Evolutionary conservation across 2,113 vertebrate genomes (phyloP), one percentile per base, ranked within the genome.

Genomic region (Pseudolaguvia tuberculata): DNA sequence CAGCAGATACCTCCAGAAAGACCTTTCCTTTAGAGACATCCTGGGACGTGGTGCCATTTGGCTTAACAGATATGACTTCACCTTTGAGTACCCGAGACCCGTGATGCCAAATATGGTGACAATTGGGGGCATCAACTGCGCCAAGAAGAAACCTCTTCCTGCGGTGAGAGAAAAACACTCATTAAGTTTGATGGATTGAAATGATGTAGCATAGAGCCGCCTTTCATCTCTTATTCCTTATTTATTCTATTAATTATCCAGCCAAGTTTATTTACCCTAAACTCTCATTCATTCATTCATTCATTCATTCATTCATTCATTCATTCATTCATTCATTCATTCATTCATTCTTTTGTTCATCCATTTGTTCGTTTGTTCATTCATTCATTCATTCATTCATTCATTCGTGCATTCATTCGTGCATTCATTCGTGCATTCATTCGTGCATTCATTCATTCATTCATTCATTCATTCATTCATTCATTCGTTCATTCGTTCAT

Each of bases 71-170:
- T 84, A 85, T 0, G 93, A 97, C 78, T 96, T 95, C 75, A 79
- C 81, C n/a, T 85, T 96, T 17, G 91, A 96, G 15, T 94, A 86
- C 75, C 93, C 93, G 0, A 88, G 2, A 56, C 94, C 96, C 0
- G 0, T 92, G 29, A 92, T 97, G 94, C 94, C 93, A 68, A 97
- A 94, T 73, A 87, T 92, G 86, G 45, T 94, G 79, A 88, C 88
- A 0, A 88, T 93, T 0, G 92, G 92, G 25, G 93, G 91, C 10
- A 89, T 91, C 85, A 93, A 89, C 73, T 93, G 91, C 85, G 82
- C 15, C 73, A 86, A 76, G 48, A 81, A 55, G 42, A 88, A 75
- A n/a, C 56, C 84, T 12, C 82, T 96, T 2, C 73, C 92, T 47
- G 84, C 83, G 68, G 92, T 93, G 78, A 83, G 90, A 88, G 70